Percentiles rank a stretch among this genome's conserved stretches.
These are phyloP conservation scores for Nomada fucata DNA, from an alignment of 2,888 invertebrate genomes.

Conservation along the genomic window DNA sequence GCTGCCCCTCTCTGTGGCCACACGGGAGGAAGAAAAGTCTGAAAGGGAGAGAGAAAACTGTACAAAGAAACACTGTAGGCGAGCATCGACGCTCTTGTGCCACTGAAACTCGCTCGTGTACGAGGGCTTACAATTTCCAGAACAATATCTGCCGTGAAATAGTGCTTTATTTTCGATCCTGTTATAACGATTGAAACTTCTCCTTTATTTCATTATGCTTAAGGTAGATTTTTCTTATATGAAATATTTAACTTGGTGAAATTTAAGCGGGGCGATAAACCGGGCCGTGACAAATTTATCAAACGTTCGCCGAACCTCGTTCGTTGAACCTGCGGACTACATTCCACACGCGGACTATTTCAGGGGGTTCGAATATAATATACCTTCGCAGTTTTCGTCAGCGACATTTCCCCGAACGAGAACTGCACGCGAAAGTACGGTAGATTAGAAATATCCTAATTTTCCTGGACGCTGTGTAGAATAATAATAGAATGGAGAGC, in stretches of 20 bases:
- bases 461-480: neutral
- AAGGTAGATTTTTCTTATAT: too few relatives aligned
- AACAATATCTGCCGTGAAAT: too few relatives aligned
- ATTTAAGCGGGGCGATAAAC: too few relatives aligned
- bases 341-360: neutral
- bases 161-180: too few relatives aligned
- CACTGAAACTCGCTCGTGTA: neutral
- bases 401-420: neutral
- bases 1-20: conserved; percentile 46
- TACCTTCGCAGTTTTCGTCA: neutral
- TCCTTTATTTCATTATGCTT: too few relatives aligned
- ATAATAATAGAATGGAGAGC: neutral
- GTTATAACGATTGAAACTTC: too few relatives aligned
- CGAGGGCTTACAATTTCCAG: neutral
- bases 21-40: conserved; percentile 30
- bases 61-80: conserved; percentile 17
- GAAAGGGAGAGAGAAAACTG: conserved; percentile 6
- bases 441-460: neutral
- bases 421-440: too few relatives aligned
- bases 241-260: too few relatives aligned
- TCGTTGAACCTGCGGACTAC: too few relatives aligned
- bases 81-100: neutral
- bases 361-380: neutral
- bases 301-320: too few relatives aligned
- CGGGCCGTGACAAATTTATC: too few relatives aligned